Base-by-base conservation (phyloP, 2,888 invertebrate species). In the Stenoptilia bipunctidactyla region DNA sequence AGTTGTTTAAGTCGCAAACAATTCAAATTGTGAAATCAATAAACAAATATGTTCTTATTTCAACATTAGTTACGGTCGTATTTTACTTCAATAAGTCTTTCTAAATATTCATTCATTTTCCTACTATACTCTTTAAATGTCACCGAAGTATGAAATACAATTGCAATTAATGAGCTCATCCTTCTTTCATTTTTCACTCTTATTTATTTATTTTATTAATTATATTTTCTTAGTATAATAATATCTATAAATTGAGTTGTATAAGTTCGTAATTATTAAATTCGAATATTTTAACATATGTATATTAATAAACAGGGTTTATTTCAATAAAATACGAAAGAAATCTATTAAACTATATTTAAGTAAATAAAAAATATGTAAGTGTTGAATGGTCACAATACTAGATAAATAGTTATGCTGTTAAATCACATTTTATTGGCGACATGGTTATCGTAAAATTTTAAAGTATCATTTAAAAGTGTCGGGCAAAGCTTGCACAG, bases 221-320 rank as follows among this genome's bases (percentile, higher is more conserved):
- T 80, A 82, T 79, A 80, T 80, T 77, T 80, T 82, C 82, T 83
- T 83, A 83, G 77, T 83, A 83, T 83, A 82, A 77, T 82, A 83
- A 82, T 83, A 83, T 82, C 83, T 83, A 83, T 83, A 83, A 83
- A 83, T 83, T 74, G 83, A 79, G 20, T 71, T 83, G 83, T 83
- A 83, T 83, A 83, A 83, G 83, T 83, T 83, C 83, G 80, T 83
- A 83, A 83, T 83, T 83, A 83, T 83, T 83, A 83, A 83, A 83
- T 83, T 83, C 83, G 83, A 83, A 83, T 83, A 83, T 83, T 83
- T 83, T 83, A 83, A 83, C 83, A 84, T 82, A 83, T 83, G 80
- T 84, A 83, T 83, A 82, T 83, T 83, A 83, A 83, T 83, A 83
- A 82, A 83, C 80, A 74, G 66, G 79, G 79, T 80, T 80, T 82